Conservation (phyloP, 2,113 vertebrate genomes). For the Brachypteracias leptosomus region DNA sequence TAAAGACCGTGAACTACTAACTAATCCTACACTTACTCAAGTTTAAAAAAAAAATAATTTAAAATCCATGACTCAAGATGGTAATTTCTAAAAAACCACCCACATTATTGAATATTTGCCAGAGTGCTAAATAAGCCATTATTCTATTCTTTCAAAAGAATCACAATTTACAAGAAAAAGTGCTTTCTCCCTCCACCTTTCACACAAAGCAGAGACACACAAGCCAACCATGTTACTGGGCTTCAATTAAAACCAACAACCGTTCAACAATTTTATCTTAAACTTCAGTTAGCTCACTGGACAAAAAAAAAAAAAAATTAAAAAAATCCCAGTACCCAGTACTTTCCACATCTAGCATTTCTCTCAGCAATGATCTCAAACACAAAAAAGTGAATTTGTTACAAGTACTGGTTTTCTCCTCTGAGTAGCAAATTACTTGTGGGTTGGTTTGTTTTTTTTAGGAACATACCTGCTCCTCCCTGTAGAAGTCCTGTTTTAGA, state of each 20-base stretch:
- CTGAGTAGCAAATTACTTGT: neutral
- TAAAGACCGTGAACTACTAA: neutral
- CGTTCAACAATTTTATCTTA: neutral
- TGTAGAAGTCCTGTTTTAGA: neutral
- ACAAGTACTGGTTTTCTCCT: neutral
- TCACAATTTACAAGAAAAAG: neutral
- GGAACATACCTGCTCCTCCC: neutral
- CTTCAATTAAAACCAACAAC: neutral
- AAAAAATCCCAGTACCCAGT: neutral
- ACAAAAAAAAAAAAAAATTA: neutral
- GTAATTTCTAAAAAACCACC: neutral
- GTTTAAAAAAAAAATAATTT: neutral
- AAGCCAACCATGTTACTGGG: neutral
- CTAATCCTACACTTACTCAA: neutral
- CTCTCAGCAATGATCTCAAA: neutral
- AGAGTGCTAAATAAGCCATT: neutral
- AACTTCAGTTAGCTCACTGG: neutral
- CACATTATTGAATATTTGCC: neutral
- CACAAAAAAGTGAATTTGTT: neutral
- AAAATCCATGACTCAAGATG: neutral
- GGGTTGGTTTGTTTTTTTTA: neutral
- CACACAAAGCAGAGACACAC: neutral
- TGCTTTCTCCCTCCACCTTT: neutral
- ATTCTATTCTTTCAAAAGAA: neutral
- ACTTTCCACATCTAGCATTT: neutral